Base-by-base conservation (phyloP, 2,113 vertebrate species). In the Emydura subglobosa region DNA sequence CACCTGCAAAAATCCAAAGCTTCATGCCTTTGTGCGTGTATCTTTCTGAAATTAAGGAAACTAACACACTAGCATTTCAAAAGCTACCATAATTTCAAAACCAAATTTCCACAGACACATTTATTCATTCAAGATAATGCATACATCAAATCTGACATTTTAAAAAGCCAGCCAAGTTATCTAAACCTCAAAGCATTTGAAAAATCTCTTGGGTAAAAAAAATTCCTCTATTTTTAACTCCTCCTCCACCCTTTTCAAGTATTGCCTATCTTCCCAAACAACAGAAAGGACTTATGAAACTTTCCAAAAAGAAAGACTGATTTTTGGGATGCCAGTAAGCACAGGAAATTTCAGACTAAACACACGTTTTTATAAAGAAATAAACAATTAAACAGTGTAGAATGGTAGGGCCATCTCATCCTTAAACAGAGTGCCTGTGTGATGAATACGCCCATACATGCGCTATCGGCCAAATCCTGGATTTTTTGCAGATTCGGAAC, bases 311-410 rank as follows among this genome's bases (percentile, higher is more conserved):
- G 84, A 95, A 93, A 86, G 68, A 42, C 24, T 47, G 93, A 42
- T 47, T 93, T 92, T 92, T 93, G 85, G 83, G 89, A 96, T 85
- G 92, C 95, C 94, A 94, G 87, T 74, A 96, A 95, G 95, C 92
- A 91, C 2, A 2, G 95, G 87, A 95, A 96, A 96, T 59, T 79
- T 95, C 93, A 96, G 96, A 96, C 96, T 96, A 95, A 97, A 97
- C 94, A 96, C n/a, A 95, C 96, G 92, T 96, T 95, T 96, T 93
- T 96, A 81, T 47, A 96, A 90, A 93, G 87, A 76, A 91, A 94
- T 95, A 95, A 97, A 94, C 82, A 94, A 51, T 61, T 86, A 85
- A 94, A 80, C 85, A 84, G 80, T 91, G 44, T 47, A 25, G 74
- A 8, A 8, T 1, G 87, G 83, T 89, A 93, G 53, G 91, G 92